Base-by-base conservation (phyloP, 2,113 vertebrate species). In the Scomber colias region DNA sequence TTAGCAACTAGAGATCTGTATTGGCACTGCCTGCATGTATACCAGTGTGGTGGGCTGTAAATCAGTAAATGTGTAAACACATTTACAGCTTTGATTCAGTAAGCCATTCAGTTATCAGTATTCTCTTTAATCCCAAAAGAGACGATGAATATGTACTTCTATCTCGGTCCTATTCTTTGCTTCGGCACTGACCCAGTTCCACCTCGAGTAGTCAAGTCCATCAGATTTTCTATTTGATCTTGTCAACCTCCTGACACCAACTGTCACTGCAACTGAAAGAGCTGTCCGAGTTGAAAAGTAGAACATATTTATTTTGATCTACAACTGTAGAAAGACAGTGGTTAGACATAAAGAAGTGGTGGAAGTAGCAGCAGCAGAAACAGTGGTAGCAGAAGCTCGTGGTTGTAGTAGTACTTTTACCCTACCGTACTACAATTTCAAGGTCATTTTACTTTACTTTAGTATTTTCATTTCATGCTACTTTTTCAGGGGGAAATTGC, bases 201-300 rank as follows among this genome's bases (percentile, higher is more conserved):
- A 67, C 48, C 12, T 35, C 9, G 24, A 55, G 21, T 17, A 63
- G 21, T 31, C 19, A 8, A 31, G 24, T 46, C 48, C 31, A 63
- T 75, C 45, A 30, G 31, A 70, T 66, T 66, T 60, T 16, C 53
- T 24, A 48, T 77, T 31, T 50, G 31, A 61, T 83, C 57, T 70
- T 40, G 51, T 61, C 35, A 61, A 44, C 50, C 17, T 72, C 46
- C 46, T 62, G 53, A 46, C 56, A 31, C 55, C 51, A 56, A 75
- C 31, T 17, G 31, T 68, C 50, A 49, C 60, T 45, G 74, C 17
- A 54, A 49, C 44, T 35, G 14, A 63, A 17, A 21, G 7, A 17
- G 9, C 21, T 46, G 53, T 11, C 51, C 19, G 14, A 50, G 24
- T 21, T 15, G 44, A 54, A 71, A 35, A 35, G 31, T 35, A 40